Evolutionary conservation across 2,113 vertebrate species (phyloP).

Genomic region (Gasterosteus nipponicus): DNA sequence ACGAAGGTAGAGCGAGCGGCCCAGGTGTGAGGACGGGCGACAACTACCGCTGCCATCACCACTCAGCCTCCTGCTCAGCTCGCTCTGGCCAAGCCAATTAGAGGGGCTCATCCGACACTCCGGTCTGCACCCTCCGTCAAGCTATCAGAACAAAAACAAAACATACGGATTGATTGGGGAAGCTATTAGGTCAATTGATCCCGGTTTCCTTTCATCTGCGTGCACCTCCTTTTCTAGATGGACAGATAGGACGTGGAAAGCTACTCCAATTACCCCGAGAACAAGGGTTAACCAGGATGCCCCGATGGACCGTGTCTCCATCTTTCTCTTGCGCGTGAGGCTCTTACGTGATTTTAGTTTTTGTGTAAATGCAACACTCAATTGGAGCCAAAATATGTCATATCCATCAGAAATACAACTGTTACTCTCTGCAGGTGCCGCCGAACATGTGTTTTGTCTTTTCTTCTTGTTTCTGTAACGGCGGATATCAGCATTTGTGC

Average conservation of each 20-base stretch:
- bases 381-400: constrained; percentile 6
- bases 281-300: constrained; percentile 31
- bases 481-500: background rate
- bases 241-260: constrained; percentile 58
- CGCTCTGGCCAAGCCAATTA: constrained; percentile 67
- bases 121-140: constrained; percentile 29
- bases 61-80: constrained; percentile 42
- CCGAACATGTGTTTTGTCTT: background rate
- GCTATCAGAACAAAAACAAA: constrained; percentile 57
- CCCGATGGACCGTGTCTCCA: constrained; percentile 20
- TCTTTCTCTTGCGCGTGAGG: constrained; percentile 4
- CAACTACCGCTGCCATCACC: constrained; percentile 59
- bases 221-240: constrained; percentile 56
- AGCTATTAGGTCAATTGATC: constrained; percentile 77
- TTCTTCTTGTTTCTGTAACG: background rate
- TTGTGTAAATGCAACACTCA: background rate
- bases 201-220: constrained; percentile 67
- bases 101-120: constrained; percentile 44
- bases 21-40: constrained; percentile 55
- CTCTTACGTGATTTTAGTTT: constrained; percentile 14
- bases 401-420: background rate
- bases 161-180: constrained; percentile 72
- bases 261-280: constrained; percentile 55
- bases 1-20: constrained; percentile 40
- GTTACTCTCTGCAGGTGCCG: background rate